A percentile compares a stretch with the other conserved stretches of the same genome.
These are phyloP conservation scores for Arizona elegans DNA, from an alignment of 2,113 vertebrate species.

Conservation along the genomic window DNA sequence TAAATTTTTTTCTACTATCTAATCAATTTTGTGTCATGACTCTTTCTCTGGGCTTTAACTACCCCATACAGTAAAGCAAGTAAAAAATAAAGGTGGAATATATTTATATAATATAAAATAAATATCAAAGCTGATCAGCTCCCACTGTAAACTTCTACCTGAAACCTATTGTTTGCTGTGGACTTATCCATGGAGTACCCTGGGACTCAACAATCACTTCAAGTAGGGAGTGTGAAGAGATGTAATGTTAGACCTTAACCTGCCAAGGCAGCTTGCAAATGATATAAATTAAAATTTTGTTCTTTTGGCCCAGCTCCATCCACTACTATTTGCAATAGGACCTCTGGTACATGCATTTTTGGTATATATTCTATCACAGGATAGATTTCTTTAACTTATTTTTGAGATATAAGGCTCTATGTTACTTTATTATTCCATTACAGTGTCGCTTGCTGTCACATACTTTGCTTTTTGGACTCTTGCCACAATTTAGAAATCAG, in stretches of 20 bases:
- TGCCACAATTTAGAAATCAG: not conserved
- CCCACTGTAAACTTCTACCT: not conserved
- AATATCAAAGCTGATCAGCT: not conserved
- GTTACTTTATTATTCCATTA: slow-evolving; percentile 14
- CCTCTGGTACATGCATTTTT: not conserved
- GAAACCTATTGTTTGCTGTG: not conserved
- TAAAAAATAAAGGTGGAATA: not conserved
- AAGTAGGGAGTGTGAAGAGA: not conserved
- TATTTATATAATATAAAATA: not conserved
- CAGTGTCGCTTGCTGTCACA: not conserved
- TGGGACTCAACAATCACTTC: not conserved
- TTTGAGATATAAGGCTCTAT: not conserved
- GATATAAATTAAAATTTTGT: not conserved
- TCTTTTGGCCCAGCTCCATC: not conserved
- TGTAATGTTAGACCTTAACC: not conserved
- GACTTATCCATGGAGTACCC: not conserved
- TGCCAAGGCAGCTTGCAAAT: not conserved
- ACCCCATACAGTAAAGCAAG: not conserved
- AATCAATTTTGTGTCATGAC: not conserved
- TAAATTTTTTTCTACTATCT: not conserved
- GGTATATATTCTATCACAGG: not conserved
- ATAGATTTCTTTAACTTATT: not conserved
- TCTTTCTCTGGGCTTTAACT: not conserved
- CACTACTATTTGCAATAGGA: not conserved
- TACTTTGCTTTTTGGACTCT: accelerated